Conservation (phyloP, 2,888 invertebrate genomes). For the Drosophila gaucha region DNA sequence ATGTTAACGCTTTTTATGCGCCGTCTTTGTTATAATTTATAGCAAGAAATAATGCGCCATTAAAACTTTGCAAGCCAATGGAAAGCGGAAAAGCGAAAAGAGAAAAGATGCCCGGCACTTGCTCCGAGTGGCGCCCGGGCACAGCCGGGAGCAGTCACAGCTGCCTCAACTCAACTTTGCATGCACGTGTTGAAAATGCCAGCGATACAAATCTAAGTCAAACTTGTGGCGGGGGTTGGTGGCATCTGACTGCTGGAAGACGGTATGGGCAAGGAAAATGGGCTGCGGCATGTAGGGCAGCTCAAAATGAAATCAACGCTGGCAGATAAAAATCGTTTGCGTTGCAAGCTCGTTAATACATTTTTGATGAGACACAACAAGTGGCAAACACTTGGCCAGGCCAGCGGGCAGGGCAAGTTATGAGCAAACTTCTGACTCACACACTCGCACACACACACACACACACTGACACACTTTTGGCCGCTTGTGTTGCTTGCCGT, state of each 20-base stretch:
- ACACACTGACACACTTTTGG: slow-evolving; percentile 59
- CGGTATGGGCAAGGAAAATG: background rate
- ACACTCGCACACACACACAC: slow-evolving; percentile 3
- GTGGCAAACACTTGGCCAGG: slow-evolving; percentile 67
- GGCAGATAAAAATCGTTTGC: slow-evolving; percentile 79
- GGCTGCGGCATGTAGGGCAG: slow-evolving; percentile 49
- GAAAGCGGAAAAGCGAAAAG: slow-evolving; percentile 43
- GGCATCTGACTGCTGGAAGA: background rate
- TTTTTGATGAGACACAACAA: slow-evolving; percentile 82
- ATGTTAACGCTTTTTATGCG: slow-evolving; percentile 77
- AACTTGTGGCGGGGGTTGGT: slow-evolving; percentile 42
- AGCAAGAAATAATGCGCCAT: slow-evolving; percentile 78
- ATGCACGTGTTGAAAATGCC: slow-evolving; percentile 76
- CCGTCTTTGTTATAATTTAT: slow-evolving; percentile 78
- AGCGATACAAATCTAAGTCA: slow-evolving; percentile 73
- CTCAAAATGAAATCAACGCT: slow-evolving; percentile 80
- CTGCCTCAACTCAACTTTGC: slow-evolving; percentile 66
- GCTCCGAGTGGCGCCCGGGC: slow-evolving; percentile 28
- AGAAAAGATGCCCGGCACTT: slow-evolving; percentile 35
- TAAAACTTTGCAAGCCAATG: slow-evolving; percentile 70
- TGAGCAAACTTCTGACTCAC: slow-evolving; percentile 64
- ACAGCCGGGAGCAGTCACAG: slow-evolving; percentile 49
- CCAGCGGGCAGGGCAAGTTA: slow-evolving; percentile 61
- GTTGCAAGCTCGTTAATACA: slow-evolving; percentile 82
- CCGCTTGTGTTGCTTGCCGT: slow-evolving; percentile 48